phyloP scores from a whole-genome alignment of 1,140 invertebrate species.

The Pogonognathellus flavescens region DNA sequence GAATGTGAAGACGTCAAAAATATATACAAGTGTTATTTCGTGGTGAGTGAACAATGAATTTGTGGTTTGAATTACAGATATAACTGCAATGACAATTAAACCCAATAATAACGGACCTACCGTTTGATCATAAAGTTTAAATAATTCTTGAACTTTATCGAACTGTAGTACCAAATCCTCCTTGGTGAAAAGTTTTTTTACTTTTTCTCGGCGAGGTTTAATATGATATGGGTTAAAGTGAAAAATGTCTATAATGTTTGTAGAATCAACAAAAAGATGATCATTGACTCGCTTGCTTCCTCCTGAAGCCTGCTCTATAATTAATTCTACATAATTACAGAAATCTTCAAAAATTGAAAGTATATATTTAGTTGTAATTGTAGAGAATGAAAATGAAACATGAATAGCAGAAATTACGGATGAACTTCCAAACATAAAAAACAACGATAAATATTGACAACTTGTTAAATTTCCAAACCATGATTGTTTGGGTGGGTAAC shows the following conservation, averaged over 20 bases:
- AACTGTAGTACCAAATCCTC: slow-evolving; percentile 22
- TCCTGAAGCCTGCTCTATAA: background rate
- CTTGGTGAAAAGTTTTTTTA: background rate
- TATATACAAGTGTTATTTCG: background rate
- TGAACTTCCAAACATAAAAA: slow-evolving; percentile 19
- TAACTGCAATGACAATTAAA: background rate
- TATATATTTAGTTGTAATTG: background rate
- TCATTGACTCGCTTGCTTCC: too few relatives aligned
- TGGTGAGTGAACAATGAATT: slow-evolving; percentile 11
- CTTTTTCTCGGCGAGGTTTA: background rate
- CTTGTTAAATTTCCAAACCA: slow-evolving; percentile 19
- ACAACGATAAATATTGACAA: background rate
- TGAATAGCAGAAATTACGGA: slow-evolving; percentile 10
- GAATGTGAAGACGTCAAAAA: slow-evolving; percentile 8
- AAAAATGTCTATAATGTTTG: too few relatives aligned
- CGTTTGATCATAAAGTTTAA: slow-evolving; percentile 24
- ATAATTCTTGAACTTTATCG: slow-evolving; percentile 12
- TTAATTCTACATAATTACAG: background rate
- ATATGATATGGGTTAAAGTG: too few relatives aligned
- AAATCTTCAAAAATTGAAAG: slow-evolving; percentile 2
- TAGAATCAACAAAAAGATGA: too few relatives aligned
- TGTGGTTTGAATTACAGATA: slow-evolving; percentile 20
- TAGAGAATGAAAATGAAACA: background rate
- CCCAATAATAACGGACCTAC: slow-evolving; percentile 9
- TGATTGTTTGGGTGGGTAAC: background rate